Conservation (phyloP, 2,888 invertebrate genomes). For the Gastracanthus pulcherrimus region DNA sequence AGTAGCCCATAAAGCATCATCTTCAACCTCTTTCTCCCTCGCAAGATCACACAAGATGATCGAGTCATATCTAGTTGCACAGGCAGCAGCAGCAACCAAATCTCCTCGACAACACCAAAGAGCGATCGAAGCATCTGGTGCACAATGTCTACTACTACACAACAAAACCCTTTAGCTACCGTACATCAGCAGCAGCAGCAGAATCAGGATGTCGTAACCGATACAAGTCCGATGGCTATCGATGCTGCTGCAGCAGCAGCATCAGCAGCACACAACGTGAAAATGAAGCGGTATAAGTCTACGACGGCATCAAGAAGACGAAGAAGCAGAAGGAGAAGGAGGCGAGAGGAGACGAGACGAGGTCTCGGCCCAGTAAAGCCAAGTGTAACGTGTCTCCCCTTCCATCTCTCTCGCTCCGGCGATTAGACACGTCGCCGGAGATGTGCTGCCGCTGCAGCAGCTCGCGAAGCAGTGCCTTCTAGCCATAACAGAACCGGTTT, state of each 20-base stretch:
- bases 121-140: constrained; percentile 2
- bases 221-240: constrained; percentile 27
- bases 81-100: no score
- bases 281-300: constrained; percentile 24
- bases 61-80: constrained; percentile 24
- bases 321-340: background rate
- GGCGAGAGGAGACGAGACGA: background rate
- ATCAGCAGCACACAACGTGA: background rate
- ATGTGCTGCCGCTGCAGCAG: background rate
- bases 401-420: background rate
- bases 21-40: no score
- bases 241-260: no score
- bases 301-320: background rate
- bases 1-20: no score
- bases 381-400: constrained; percentile 31
- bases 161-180: constrained; percentile 1
- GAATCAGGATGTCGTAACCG: constrained; percentile 2
- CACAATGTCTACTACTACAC: background rate
- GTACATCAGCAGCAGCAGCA: background rate
- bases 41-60: no score
- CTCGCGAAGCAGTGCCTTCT: background rate
- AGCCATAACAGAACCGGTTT: constrained; percentile 32
- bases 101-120: background rate
- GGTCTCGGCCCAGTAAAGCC: constrained; percentile 41
- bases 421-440: constrained; percentile 39